phyloP scores from a whole-genome alignment of 2,888 invertebrate genomes.

The Agrotis puta region DNA sequence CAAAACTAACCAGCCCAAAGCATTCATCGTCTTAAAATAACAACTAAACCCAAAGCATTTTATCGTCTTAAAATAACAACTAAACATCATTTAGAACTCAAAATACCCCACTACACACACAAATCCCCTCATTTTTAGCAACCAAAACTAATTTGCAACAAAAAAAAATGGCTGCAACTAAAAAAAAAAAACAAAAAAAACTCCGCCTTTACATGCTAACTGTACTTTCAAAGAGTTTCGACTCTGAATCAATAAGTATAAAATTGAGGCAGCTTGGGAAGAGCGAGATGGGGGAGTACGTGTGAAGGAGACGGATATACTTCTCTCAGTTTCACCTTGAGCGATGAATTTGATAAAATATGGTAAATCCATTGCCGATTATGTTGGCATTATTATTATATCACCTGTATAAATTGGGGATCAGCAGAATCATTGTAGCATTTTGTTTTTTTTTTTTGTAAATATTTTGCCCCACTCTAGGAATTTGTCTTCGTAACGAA shows the following conservation, averaged over 20 bases:
- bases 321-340: conserved; percentile 35
- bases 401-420: neutral
- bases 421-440: neutral
- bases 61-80: neutral
- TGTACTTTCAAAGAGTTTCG: conserved; percentile 71
- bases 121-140: conserved; percentile 1
- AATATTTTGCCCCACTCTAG: too few species aligned
- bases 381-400: conserved; percentile 2
- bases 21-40: neutral
- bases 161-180: conserved; percentile 6
- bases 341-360: conserved; percentile 45
- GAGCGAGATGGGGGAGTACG: conserved; percentile 65
- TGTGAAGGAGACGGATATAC: conserved; percentile 58
- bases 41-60: neutral
- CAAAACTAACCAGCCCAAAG: too few species aligned
- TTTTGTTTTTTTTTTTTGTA: neutral
- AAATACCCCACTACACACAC: neutral
- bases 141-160: conserved; percentile 26
- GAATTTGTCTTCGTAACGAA: too few species aligned
- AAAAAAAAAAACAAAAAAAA: conserved; percentile 25
- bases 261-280: conserved; percentile 84
- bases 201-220: conserved; percentile 69
- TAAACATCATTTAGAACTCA: neutral
- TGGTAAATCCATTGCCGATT: conserved; percentile 30
- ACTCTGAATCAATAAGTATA: conserved; percentile 88